Conservation (phyloP, 2,888 invertebrate genomes). For the Theodoxus fluviatilis region DNA sequence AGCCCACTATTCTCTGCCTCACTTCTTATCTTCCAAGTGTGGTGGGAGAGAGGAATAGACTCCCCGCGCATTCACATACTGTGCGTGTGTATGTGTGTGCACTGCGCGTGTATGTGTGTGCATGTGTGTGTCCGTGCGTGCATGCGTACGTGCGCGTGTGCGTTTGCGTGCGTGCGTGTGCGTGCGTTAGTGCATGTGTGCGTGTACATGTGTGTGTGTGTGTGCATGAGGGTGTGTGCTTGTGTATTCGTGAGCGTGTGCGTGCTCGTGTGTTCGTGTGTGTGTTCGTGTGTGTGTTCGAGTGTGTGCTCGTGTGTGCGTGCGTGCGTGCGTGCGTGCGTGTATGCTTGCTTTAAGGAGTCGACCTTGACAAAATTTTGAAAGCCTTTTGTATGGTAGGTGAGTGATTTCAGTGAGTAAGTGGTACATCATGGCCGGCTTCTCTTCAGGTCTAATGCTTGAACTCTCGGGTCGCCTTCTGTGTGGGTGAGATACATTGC, state of each 20-base stretch:
- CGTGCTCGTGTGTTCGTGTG: not conserved
- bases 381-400: no score
- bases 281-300: constrained; percentile 13
- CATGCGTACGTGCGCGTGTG: not conserved
- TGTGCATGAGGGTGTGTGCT: not conserved
- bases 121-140: not conserved
- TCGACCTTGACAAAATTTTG: no score
- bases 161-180: not conserved
- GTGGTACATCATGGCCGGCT: no score
- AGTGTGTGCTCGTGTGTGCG: constrained; percentile 7
- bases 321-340: not conserved
- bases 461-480: no score
- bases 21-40: no score
- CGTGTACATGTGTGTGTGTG: not conserved
- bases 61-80: constrained; percentile 1
- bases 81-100: not conserved
- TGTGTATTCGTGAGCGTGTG: not conserved
- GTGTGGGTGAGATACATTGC: no score
- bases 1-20: no score
- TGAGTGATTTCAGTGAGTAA: no score
- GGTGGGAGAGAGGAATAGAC: no score
- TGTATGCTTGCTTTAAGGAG: constrained; percentile 1
- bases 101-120: not conserved
- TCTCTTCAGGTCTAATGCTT: no score
- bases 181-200: not conserved